Conservation (phyloP, 2,888 invertebrate species). For the Limenitis arthemis region DNA sequence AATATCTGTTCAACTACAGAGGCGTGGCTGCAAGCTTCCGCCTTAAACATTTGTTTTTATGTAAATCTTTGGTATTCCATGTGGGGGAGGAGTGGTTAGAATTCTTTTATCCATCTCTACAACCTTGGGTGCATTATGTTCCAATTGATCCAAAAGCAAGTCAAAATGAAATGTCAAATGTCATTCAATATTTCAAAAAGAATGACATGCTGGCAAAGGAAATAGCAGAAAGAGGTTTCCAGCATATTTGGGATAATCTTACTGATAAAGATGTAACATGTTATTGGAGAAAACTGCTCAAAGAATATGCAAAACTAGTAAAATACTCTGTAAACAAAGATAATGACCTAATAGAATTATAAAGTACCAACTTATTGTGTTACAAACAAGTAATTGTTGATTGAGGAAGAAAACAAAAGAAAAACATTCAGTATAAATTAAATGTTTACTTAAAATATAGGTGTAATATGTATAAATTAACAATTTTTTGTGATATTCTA, state of each 20-base stretch:
- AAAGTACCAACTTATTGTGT: conserved; percentile 5
- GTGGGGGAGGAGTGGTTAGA: conserved; percentile 96
- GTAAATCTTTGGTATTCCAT: conserved; percentile 93
- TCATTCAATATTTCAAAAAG: conserved; percentile 81
- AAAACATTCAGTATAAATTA: conserved; percentile 11
- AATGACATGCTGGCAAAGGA: conserved; percentile 81
- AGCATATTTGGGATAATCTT: conserved; percentile 88
- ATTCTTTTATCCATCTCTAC: conserved; percentile 92
- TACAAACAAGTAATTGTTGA: not conserved
- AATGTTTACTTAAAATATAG: conserved; percentile 17
- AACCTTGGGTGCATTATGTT: conserved; percentile 97
- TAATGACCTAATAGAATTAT: conserved; percentile 69
- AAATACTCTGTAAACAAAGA: conserved; percentile 76
- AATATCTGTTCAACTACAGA: conserved; percentile 95
- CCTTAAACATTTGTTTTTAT: conserved; percentile 95
- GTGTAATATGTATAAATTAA: conserved; percentile 2
- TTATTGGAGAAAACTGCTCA: conserved; percentile 88
- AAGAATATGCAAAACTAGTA: conserved; percentile 80
- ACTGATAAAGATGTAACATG: conserved; percentile 86
- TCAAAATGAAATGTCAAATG: conserved; percentile 77
- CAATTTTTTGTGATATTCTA: not conserved
- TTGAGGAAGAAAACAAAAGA: conserved; percentile 1
- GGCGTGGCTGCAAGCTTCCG: conserved; percentile 98
- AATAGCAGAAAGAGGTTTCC: conserved; percentile 87
- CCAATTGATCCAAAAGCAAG: conserved; percentile 79